phyloP scores from a whole-genome alignment of 64 coral and sea anemone species.

The Catalaphyllia jardinei region DNA sequence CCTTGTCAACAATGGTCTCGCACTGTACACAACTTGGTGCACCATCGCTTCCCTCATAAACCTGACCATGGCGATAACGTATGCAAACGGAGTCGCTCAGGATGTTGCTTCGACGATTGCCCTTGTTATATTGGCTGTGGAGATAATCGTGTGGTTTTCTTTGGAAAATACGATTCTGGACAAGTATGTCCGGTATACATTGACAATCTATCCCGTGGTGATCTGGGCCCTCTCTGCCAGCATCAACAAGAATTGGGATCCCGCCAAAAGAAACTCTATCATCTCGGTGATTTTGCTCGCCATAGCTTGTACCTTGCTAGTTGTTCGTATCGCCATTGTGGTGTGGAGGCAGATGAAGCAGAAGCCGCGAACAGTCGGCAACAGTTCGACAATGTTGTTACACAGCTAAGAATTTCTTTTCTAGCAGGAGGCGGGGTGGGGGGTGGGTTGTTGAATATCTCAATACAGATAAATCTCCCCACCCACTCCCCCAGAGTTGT shows the following conservation, averaged over 20 bases:
- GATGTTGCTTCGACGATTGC: slow-evolving; percentile 37
- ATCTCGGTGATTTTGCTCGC: slow-evolving; percentile 42
- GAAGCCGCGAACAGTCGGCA: background rate
- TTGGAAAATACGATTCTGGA: slow-evolving; percentile 66
- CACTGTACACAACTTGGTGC: slow-evolving; percentile 76
- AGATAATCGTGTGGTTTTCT: slow-evolving; percentile 65
- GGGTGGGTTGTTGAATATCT: no score
- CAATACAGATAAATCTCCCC: no score
- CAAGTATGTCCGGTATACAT: slow-evolving; percentile 37
- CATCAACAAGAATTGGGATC: slow-evolving; percentile 58
- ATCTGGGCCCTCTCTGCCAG: slow-evolving; percentile 66
- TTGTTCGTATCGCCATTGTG: slow-evolving; percentile 42
- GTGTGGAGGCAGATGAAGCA: slow-evolving; percentile 16
- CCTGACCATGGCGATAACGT: slow-evolving; percentile 60
- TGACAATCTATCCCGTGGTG: slow-evolving; percentile 55
- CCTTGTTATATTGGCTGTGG: slow-evolving; percentile 48
- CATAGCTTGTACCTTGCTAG: slow-evolving; percentile 23
- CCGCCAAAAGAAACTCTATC: slow-evolving; percentile 38
- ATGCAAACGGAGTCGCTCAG: slow-evolving; percentile 37
- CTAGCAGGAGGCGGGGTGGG: no score
- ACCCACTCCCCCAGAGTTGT: no score
- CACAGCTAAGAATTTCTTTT: background rate
- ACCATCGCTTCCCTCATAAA: slow-evolving; percentile 77
- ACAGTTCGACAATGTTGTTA: background rate
- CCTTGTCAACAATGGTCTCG: slow-evolving; percentile 79